Percentiles rank a stretch among this genome's conserved stretches.
Conservation (phyloP, 2,888 invertebrate species). For the Lordiphosa andalusiaca region DNA sequence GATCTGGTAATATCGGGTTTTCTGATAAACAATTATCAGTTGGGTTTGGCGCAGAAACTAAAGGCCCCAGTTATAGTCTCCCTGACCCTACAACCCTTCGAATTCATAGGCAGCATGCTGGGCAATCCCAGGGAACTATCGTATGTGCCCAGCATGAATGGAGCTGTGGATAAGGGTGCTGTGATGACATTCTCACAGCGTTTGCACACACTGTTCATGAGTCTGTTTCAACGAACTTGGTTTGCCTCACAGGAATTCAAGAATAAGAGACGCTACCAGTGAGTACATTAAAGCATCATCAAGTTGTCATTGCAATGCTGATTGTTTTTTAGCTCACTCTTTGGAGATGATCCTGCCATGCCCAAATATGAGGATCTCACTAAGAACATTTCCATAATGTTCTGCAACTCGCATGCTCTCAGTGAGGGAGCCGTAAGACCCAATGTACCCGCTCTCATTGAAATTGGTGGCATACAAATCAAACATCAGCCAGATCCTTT, state of each 20-base stretch:
- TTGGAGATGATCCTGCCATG: slow-evolving; percentile 29
- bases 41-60: slow-evolving; percentile 70
- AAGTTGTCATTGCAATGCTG: too few relatives aligned
- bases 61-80: slow-evolving; percentile 66
- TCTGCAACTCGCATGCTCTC: slow-evolving; percentile 71
- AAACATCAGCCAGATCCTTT: slow-evolving; percentile 70
- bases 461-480: slow-evolving; percentile 77
- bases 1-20: slow-evolving; percentile 75
- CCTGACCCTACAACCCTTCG: slow-evolving; percentile 45
- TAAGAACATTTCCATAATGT: slow-evolving; percentile 58
- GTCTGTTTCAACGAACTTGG: slow-evolving; percentile 11
- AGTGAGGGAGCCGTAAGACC: slow-evolving; percentile 73
- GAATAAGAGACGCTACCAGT: slow-evolving; percentile 47
- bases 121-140: slow-evolving; percentile 59
- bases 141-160: slow-evolving; percentile 53
- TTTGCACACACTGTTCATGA: slow-evolving; percentile 34
- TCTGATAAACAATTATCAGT: slow-evolving; percentile 71
- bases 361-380: slow-evolving; percentile 44
- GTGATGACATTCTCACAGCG: slow-evolving; percentile 49
- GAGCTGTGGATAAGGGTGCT: slow-evolving; percentile 26
- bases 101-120: neutral
- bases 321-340: slow-evolving; percentile 12
- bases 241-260: slow-evolving; percentile 6
- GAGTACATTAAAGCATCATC: slow-evolving; percentile 1
- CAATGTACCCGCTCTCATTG: slow-evolving; percentile 68